Percentiles rank a stretch among this genome's conserved stretches.
These are phyloP conservation scores for Tipula confusa DNA, from an alignment of 2,888 invertebrate species.

Conservation along the genomic window DNA sequence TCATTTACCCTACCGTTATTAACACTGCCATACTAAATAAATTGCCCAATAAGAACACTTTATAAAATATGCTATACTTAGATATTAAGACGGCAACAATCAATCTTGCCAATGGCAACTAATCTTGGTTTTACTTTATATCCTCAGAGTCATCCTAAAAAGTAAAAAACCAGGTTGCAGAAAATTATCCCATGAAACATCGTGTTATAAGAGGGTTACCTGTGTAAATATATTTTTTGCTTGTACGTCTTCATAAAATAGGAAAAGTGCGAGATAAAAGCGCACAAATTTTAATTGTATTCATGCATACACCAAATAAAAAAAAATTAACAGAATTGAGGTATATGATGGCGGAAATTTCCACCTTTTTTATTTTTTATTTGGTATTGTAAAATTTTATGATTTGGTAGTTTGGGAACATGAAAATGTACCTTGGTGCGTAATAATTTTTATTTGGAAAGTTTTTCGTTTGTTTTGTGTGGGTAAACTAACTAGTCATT, in stretches of 20 bases:
- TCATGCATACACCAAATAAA: not conserved
- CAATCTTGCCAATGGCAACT: no score
- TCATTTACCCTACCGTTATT: no score
- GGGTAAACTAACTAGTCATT: not conserved
- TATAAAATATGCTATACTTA: no score
- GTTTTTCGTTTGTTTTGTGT: not conserved
- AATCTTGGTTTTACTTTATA: no score
- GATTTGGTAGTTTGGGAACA: slow-evolving; percentile 16
- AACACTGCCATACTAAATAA: no score
- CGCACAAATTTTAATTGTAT: not conserved
- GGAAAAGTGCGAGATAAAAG: not conserved
- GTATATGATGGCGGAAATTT: not conserved
- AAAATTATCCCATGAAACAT: no score
- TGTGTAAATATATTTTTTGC: no score
- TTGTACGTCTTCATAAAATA: not conserved
- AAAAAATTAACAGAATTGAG: not conserved
- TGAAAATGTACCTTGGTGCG: not conserved
- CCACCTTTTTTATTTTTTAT: not conserved
- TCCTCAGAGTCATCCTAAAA: no score
- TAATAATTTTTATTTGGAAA: slow-evolving; percentile 9
- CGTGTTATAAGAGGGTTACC: no score
- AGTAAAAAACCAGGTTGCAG: no score
- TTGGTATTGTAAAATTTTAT: not conserved
- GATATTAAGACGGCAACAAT: no score
- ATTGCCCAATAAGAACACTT: no score